A percentile compares a stretch with the other conserved stretches of the same genome.
Evolutionary conservation across 1,140 invertebrate genomes (phyloP).

Genomic region (Ridgeia piscesae): DNA sequence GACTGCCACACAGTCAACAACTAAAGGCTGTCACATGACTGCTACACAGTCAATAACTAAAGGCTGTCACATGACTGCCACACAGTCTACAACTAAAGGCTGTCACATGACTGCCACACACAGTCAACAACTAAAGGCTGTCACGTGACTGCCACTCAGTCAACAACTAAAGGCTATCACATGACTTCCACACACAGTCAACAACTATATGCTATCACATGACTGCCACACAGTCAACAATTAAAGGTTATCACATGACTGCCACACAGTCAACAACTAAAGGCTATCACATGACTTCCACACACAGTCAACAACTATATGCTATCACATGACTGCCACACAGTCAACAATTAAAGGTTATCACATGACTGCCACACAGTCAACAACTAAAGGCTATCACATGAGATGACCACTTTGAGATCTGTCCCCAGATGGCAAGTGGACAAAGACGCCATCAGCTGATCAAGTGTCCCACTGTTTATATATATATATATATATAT

Average conservation of each 20-base stretch:
- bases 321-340: conserved; percentile 12
- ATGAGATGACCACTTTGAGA: not conserved
- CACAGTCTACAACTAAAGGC: not conserved
- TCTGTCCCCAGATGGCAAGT: not conserved
- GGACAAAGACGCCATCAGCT: no score
- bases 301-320: not conserved
- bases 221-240: conserved; percentile 15
- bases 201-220: not conserved
- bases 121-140: not conserved
- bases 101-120: not conserved
- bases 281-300: no score
- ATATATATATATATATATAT: not conserved
- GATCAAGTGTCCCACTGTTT: not conserved
- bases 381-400: not conserved
- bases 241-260: not conserved
- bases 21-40: not conserved
- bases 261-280: not conserved
- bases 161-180: not conserved
- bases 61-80: conserved; percentile 13
- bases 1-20: conserved; percentile 15
- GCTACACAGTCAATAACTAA: not conserved
- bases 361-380: conserved; percentile 13
- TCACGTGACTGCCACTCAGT: conserved; percentile 10
- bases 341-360: not conserved
- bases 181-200: not conserved